Base-by-base conservation (phyloP, 2,113 vertebrate genomes). In the Hemiprocne comata region DNA sequence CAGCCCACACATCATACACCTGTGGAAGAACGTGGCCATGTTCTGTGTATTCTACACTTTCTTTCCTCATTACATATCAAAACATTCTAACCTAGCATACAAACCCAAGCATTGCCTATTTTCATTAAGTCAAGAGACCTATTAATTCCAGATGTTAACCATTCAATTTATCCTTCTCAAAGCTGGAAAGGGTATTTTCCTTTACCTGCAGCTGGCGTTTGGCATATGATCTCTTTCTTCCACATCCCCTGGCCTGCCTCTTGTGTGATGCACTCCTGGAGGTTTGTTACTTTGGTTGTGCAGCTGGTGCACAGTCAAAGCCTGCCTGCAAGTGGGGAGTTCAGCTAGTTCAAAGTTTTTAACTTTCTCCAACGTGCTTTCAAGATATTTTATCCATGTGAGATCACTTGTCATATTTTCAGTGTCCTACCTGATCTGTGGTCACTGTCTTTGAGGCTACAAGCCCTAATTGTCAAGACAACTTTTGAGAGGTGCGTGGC, bases 91-190 rank as follows among this genome's bases (percentile, higher is more conserved):
- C 69, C 57, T 69, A 72, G 55, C 73, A 24, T 23, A 69, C 72
- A 79, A 88, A 84, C 28, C 38, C 18, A 50, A 38, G 58, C 26
- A 28, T 33, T 92, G 88, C 50, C 54, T 72, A 54, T 82, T 93
- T 95, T 95, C 62, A 69, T 93, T 93, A 92, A 94, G 55, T 90
- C 55, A 60, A 40, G 54, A 69, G 38, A 54, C 14, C 18, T 72
- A 90, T 94, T 88, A 78, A 87, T 90, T 90, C 85, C 93, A 95
- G 85, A 92, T 81, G 85, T 87, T 46, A 93, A 66, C 53, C 50
- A 10, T 76, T 93, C 28, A 10, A 23, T 33, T 89, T 72, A 50
- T 8, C 34, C 83, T 48, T 57, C 61, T 50, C 2, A 1, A 72
- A 74, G 57, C 57, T 84, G 48, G 38, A 61, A 77, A 81, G 33